Percentiles rank a stretch among this genome's conserved stretches.
Conservation (phyloP, 1,140 invertebrate genomes). For the Aethina tumida region DNA sequence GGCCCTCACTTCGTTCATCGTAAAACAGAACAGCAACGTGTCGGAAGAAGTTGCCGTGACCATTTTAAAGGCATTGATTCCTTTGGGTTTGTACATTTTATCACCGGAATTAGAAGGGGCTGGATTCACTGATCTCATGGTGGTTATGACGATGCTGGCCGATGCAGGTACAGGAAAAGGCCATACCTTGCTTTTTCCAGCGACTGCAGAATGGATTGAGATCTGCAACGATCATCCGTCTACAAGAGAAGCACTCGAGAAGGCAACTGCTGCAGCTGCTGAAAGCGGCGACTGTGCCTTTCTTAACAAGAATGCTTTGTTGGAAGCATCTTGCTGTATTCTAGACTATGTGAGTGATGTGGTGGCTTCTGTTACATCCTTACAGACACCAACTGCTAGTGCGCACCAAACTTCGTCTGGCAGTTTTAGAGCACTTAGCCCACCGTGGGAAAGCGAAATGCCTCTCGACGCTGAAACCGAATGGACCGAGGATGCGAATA, state of each 20-base stretch:
- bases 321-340: constrained; percentile 70
- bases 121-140: constrained; percentile 73
- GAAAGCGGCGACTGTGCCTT: no score
- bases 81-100: constrained; percentile 60
- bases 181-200: constrained; percentile 69
- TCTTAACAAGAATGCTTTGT: constrained; percentile 39
- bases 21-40: constrained; percentile 56
- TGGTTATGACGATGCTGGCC: constrained; percentile 73
- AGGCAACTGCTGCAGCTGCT: constrained; percentile 37
- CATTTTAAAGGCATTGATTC: constrained; percentile 66
- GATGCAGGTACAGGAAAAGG: constrained; percentile 67
- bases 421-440: constrained; percentile 49
- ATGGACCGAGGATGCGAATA: constrained; percentile 72
- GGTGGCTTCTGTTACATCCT: constrained; percentile 34
- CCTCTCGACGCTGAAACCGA: constrained; percentile 68
- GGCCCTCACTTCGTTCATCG: constrained; percentile 62
- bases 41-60: constrained; percentile 60
- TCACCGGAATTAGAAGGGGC: constrained; percentile 53
- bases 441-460: constrained; percentile 71
- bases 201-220: constrained; percentile 68
- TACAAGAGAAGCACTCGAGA: constrained; percentile 46
- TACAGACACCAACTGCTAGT: constrained; percentile 16
- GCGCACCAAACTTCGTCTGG: constrained; percentile 1
- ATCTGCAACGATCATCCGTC: constrained; percentile 50
- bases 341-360: constrained; percentile 44